Evolutionary conservation across 2,888 invertebrate species (phyloP).

Genomic region (Ellobium chinense): DNA sequence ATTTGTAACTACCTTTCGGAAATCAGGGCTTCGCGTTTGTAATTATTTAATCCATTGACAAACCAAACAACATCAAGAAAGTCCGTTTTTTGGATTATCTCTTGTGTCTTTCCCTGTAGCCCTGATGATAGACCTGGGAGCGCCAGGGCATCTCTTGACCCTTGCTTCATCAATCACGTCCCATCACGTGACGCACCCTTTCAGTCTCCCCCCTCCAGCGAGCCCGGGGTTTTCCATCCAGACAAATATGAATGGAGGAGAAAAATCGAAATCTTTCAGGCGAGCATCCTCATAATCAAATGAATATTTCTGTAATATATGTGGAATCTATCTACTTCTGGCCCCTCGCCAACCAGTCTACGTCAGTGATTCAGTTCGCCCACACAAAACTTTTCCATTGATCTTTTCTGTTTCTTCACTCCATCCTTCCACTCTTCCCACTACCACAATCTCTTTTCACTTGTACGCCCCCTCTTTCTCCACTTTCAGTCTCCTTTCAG

Average conservation of each 20-base stretch:
- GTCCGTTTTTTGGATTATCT: too few species aligned
- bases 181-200: conserved; percentile 22
- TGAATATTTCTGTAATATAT: background rate
- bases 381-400: background rate
- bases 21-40: too few species aligned
- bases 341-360: background rate
- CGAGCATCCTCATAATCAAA: background rate
- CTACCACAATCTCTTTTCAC: too few species aligned
- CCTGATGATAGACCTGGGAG: background rate
- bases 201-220: background rate
- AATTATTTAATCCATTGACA: too few species aligned
- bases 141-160: conserved; percentile 3
- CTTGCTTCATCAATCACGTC: conserved; percentile 30
- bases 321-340: background rate
- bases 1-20: too few species aligned
- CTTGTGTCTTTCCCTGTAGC: too few species aligned
- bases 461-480: background rate
- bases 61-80: too few species aligned
- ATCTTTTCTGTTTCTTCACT: background rate
- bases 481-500: background rate
- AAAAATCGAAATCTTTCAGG: conserved; percentile 16
- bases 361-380: background rate
- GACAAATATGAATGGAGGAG: conserved; percentile 19
- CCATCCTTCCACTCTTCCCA: background rate
- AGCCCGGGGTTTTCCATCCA: background rate